phyloP scores from a whole-genome alignment of 2,113 vertebrate species.

The Platysternon megacephalum region DNA sequence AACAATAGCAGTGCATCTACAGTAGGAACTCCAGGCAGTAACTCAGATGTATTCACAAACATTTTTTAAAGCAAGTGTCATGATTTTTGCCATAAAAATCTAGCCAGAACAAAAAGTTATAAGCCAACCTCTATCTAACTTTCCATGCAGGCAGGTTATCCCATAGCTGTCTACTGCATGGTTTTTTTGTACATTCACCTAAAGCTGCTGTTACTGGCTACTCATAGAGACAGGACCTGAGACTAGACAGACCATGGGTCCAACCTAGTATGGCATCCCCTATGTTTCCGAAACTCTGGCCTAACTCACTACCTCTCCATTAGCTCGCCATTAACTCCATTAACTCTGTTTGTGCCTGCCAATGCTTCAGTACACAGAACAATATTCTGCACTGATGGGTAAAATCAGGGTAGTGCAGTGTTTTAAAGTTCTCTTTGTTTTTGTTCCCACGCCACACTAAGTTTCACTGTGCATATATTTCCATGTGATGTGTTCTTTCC shows the following conservation, averaged over 20 bases:
- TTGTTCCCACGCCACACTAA: no score
- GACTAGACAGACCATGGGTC: neutral
- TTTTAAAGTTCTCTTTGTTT: no score
- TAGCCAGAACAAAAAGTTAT: neutral
- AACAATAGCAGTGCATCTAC: rapidly evolving
- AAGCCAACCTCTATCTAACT: neutral
- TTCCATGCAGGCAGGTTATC: neutral
- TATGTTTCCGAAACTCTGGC: neutral
- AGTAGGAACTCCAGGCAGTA: rapidly evolving
- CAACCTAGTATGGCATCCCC: neutral
- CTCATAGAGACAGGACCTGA: neutral
- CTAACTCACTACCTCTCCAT: rapidly evolving
- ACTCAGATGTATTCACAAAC: neutral
- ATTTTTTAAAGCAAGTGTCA: neutral
- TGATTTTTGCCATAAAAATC: neutral
- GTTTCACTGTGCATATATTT: no score
- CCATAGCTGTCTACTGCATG: neutral
- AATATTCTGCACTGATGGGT: no score
- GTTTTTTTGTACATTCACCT: neutral
- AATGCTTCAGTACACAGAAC: no score
- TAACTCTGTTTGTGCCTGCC: no score
- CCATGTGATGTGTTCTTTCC: no score
- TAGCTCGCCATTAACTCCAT: no score
- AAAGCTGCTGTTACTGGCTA: neutral
- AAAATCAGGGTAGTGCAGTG: no score